Conservation (phyloP, 2,113 vertebrate species). For the Dicrurus megarhynchus region DNA sequence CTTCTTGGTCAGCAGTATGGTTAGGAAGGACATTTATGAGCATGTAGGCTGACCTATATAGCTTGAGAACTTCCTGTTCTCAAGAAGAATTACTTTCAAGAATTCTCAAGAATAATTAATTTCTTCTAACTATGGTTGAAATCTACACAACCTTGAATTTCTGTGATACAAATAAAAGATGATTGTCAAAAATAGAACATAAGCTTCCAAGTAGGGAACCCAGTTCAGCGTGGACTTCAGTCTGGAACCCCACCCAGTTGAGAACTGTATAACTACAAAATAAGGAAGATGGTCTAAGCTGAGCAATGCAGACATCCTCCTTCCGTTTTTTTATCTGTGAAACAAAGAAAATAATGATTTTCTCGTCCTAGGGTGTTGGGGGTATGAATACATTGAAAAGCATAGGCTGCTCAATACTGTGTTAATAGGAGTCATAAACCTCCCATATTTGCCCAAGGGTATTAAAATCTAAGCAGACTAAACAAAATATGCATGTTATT, state of each 20-base stretch:
- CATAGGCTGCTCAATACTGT: neutral
- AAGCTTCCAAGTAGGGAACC: neutral
- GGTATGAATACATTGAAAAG: neutral
- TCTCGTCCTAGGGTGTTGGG: neutral
- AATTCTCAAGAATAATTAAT: neutral
- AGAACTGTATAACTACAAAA: neutral
- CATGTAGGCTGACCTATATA: neutral
- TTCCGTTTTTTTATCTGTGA: neutral
- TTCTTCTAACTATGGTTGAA: neutral
- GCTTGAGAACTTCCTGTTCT: neutral
- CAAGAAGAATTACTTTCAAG: neutral
- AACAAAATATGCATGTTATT: neutral
- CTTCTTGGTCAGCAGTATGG: neutral
- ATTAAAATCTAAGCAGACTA: neutral
- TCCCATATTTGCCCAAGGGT: neutral
- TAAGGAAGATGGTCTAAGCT: neutral
- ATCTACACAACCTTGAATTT: neutral
- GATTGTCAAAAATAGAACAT: neutral
- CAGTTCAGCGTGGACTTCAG: neutral
- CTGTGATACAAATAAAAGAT: neutral
- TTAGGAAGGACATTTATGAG: neutral
- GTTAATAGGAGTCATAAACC: neutral
- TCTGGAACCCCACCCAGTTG: neutral
- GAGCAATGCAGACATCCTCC: neutral
- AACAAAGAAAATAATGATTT: neutral